These are phyloP conservation scores for Lordiphosa fenestrarum DNA, from an alignment of 2,888 invertebrate species.

Conservation along the genomic window DNA sequence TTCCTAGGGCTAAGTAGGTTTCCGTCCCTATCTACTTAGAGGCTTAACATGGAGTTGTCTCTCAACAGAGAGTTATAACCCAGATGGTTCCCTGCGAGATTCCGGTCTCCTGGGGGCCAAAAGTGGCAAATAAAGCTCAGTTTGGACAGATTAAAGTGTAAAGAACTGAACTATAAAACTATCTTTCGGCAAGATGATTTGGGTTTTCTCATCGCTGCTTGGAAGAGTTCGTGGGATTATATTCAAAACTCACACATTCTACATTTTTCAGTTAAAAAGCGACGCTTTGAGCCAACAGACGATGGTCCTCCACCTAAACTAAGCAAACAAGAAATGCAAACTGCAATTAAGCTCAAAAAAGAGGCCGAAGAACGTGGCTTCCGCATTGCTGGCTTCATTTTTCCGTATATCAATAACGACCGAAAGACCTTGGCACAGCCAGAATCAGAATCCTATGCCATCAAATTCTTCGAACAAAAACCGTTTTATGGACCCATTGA, in stretches of 20 bases:
- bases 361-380: slow-evolving; percentile 14
- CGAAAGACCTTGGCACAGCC: slow-evolving; percentile 30
- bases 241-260: slow-evolving; percentile 1
- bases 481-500: slow-evolving; percentile 40
- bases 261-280: slow-evolving; percentile 43
- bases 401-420: slow-evolving; percentile 36
- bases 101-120: too few species aligned
- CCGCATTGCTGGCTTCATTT: slow-evolving; percentile 33
- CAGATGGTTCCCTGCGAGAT: too few species aligned
- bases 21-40: too few species aligned
- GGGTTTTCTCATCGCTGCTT: too few species aligned
- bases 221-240: background rate
- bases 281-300: slow-evolving; percentile 3
- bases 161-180: too few species aligned
- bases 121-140: too few species aligned
- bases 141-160: too few species aligned
- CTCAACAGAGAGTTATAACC: too few species aligned
- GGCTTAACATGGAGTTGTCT: too few species aligned
- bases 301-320: too few species aligned
- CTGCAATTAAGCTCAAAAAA: slow-evolving; percentile 18
- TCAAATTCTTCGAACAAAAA: slow-evolving; percentile 44
- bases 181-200: too few species aligned
- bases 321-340: background rate
- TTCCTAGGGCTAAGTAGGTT: too few species aligned
- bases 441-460: slow-evolving; percentile 45